phyloP scores from a whole-genome alignment of 2,888 invertebrate species.

The Pristionchus arcanus region DNA sequence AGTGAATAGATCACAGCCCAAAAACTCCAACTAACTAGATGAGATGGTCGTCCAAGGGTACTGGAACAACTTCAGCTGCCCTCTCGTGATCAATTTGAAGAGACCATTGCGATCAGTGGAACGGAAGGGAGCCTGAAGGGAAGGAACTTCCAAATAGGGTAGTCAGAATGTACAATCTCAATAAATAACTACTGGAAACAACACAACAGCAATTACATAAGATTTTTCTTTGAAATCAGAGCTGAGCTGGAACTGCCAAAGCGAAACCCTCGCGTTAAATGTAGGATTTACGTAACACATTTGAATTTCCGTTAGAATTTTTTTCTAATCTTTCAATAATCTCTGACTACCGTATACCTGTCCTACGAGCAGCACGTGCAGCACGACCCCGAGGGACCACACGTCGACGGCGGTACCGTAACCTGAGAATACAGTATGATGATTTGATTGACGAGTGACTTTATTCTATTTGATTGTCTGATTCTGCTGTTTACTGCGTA shows the following conservation, averaged over 20 bases:
- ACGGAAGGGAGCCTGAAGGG: slow-evolving; percentile 81
- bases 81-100: slow-evolving; percentile 81
- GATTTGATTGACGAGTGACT: not conserved
- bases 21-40: slow-evolving; percentile 61
- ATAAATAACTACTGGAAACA: no score
- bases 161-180: no score
- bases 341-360: slow-evolving; percentile 71
- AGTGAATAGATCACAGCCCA: no score
- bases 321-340: not conserved
- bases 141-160: no score
- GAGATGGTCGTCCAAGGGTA: slow-evolving; percentile 72
- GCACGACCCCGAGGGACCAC: slow-evolving; percentile 82
- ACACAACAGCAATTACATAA: no score
- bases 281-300: not conserved
- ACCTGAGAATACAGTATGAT: slow-evolving; percentile 73
- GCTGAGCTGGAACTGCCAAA: no score
- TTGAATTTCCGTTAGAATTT: not conserved
- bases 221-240: no score
- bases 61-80: slow-evolving; percentile 80
- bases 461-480: no score
- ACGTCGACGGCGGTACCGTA: slow-evolving; percentile 82
- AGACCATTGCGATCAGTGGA: slow-evolving; percentile 81
- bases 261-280: not conserved
- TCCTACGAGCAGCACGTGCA: slow-evolving; percentile 82
- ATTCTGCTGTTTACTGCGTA: no score